Percentiles rank a stretch among this genome's conserved stretches.
phyloP scores from a whole-genome alignment of 2,888 invertebrate species.

The Eupeodes latifasciatus region DNA sequence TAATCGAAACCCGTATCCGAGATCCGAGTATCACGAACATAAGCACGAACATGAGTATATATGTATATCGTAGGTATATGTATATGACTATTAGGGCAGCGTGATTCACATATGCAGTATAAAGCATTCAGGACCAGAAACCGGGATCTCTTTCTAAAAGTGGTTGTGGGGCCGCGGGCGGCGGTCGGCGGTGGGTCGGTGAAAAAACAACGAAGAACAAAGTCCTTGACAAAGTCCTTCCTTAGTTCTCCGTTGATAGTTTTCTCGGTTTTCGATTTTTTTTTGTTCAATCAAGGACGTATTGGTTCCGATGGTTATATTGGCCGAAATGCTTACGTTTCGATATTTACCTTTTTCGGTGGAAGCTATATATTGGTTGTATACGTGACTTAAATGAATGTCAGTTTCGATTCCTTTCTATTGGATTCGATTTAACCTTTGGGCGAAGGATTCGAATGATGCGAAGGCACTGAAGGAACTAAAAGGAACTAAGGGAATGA shows the following conservation, averaged over 20 bases:
- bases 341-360: constrained; percentile 67
- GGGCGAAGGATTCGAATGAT: constrained; percentile 2
- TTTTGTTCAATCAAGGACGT: background rate
- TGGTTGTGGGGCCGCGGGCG: background rate
- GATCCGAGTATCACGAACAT: constrained; percentile 42
- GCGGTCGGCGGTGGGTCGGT: background rate
- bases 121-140: background rate
- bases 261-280: constrained; percentile 7
- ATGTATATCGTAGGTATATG: too few relatives aligned
- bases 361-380: constrained; percentile 67
- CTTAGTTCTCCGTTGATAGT: constrained; percentile 31
- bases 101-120: constrained; percentile 13
- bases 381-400: constrained; percentile 70
- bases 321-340: constrained; percentile 60
- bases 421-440: constrained; percentile 36
- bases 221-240: constrained; percentile 58
- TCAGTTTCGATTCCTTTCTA: constrained; percentile 30
- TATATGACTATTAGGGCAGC: too few relatives aligned
- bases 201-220: constrained; percentile 3
- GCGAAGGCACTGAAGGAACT: background rate
- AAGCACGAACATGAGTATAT: constrained; percentile 30
- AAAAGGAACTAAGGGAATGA: background rate
- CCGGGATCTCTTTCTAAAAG: background rate
- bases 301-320: constrained; percentile 2
- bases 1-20: constrained; percentile 62